A percentile compares a stretch with the other conserved stretches of the same genome.
Conservation (phyloP, 2,888 invertebrate species). For the Agrotis puta region DNA sequence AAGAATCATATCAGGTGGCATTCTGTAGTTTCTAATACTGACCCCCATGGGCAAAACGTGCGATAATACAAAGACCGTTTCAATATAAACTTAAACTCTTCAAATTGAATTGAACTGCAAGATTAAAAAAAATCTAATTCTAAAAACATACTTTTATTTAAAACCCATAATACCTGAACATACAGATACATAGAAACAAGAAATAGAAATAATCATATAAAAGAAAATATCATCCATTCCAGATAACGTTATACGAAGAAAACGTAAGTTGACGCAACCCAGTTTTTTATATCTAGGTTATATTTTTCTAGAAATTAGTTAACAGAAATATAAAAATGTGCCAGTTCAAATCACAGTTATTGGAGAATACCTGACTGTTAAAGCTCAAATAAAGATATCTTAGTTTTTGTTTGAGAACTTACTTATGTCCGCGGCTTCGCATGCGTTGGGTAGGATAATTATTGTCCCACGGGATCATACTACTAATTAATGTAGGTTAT, state of each 20-base stretch:
- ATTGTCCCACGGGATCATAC: too few relatives aligned
- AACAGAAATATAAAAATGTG: conserved; percentile 6
- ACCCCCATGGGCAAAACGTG: too few relatives aligned
- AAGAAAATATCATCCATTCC: conserved; percentile 19
- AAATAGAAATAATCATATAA: conserved; percentile 9
- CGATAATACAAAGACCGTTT: too few relatives aligned
- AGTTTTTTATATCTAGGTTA: conserved; percentile 2
- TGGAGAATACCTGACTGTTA: background rate
- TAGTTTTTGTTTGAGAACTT: background rate
- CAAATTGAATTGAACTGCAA: too few relatives aligned
- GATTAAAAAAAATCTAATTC: background rate
- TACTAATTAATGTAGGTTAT: too few relatives aligned
- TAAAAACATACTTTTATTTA: background rate
- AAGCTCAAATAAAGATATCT: background rate
- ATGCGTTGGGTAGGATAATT: too few relatives aligned
- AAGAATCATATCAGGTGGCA: too few relatives aligned
- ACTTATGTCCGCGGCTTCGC: too few relatives aligned
- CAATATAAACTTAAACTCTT: too few relatives aligned
- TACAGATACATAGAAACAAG: background rate
- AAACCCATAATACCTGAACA: background rate
- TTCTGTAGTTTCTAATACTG: too few relatives aligned
- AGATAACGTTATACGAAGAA: conserved; percentile 3
- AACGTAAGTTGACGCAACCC: conserved; percentile 13
- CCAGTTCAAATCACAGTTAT: conserved; percentile 14
- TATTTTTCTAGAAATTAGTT: conserved; percentile 15